Conservation (phyloP, 2,797 vertebrate genomes). For the Rallus crepitans region DNA sequence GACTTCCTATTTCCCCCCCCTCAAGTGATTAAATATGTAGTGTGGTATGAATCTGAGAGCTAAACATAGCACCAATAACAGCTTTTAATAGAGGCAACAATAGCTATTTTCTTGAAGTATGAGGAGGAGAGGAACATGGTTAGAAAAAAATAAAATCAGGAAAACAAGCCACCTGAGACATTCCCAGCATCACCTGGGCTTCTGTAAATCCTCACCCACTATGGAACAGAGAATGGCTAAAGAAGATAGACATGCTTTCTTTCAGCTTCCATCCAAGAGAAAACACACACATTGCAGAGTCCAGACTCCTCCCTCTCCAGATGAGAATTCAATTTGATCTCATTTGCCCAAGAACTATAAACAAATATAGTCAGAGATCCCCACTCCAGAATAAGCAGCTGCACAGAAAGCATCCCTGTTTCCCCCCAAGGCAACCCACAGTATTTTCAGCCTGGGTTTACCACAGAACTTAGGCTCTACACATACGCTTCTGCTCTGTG, state of each 20-base stretch:
- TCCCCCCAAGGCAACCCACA: neutral
- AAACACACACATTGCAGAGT: neutral
- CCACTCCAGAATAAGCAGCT: neutral
- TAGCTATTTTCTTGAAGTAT: neutral
- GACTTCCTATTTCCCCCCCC: neutral
- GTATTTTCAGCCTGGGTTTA: neutral
- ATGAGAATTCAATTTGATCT: neutral
- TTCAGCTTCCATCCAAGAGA: neutral
- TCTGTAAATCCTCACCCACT: conserved; percentile 4
- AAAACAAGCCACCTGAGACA: conserved; percentile 30
- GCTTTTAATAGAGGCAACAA: conserved; percentile 6
- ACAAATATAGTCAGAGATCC: neutral
- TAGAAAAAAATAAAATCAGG: neutral
- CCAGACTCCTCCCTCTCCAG: neutral
- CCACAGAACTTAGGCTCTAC: neutral
- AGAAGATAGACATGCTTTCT: neutral
- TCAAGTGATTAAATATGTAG: neutral
- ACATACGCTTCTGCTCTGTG: neutral
- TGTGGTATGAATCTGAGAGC: neutral
- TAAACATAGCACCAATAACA: conserved; percentile 18
- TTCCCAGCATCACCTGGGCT: neutral
- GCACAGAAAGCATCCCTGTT: neutral
- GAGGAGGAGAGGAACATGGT: neutral
- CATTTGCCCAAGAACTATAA: conserved; percentile 7
- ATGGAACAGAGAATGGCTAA: neutral